These are phyloP conservation scores for Chaenodraco wilsoni DNA, from an alignment of 2,797 vertebrate species.

Conservation along the genomic window DNA sequence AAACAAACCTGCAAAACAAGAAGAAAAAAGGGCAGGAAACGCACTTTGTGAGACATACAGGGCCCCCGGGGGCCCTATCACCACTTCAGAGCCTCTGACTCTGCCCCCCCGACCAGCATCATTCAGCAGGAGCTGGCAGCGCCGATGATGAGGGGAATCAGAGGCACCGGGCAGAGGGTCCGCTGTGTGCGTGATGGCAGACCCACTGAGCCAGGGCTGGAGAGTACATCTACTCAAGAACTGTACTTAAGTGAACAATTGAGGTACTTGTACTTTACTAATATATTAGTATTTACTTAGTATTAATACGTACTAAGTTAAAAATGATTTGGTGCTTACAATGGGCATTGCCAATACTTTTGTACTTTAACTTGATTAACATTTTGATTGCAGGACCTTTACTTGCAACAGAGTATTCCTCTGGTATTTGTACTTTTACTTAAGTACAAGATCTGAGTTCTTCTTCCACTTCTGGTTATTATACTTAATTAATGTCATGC, in stretches of 20 bases:
- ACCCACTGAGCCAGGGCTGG: neutral
- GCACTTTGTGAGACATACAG: constrained; percentile 67
- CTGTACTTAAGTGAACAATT: neutral
- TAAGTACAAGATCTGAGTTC: no score
- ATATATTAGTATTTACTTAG: no score
- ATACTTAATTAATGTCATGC: no score
- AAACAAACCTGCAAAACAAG: constrained; percentile 54
- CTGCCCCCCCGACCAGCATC: constrained; percentile 46
- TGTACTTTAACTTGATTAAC: no score
- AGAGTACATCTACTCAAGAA: constrained; percentile 3
- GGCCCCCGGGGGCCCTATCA: constrained; percentile 35
- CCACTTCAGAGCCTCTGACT: constrained; percentile 41
- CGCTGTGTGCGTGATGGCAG: neutral
- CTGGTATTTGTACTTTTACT: no score
- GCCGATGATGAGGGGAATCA: constrained; percentile 28
- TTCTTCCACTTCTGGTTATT: no score
- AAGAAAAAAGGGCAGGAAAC: constrained; percentile 59
- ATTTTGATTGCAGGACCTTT: no score
- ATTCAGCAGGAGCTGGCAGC: constrained; percentile 35
- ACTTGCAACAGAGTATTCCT: no score
- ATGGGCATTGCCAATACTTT: no score
- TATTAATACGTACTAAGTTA: no score
- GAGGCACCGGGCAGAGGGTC: constrained; percentile 9
- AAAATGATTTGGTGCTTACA: neutral
- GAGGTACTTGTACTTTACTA: neutral